These are phyloP conservation scores for Schlechtendalia chinensis DNA, from an alignment of 1,140 invertebrate species.

Conservation along the genomic window DNA sequence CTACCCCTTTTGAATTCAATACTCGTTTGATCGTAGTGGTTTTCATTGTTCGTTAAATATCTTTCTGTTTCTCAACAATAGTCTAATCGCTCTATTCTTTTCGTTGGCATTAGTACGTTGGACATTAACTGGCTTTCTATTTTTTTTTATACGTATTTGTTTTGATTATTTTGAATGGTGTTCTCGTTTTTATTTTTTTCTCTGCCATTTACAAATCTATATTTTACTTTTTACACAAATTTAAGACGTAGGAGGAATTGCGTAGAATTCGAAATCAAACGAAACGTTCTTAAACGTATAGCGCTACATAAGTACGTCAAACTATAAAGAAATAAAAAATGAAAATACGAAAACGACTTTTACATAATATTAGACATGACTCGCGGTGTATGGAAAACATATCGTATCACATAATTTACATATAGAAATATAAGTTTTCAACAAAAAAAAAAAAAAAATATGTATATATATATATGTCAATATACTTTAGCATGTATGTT, in stretches of 20 bases:
- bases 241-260: background rate
- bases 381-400: too few species aligned
- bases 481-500: too few species aligned
- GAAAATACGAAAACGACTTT: too few species aligned
- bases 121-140: background rate
- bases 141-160: background rate
- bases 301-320: background rate
- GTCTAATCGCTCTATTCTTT: background rate
- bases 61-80: background rate
- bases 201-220: background rate
- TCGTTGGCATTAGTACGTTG: too few species aligned
- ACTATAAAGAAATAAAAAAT: background rate
- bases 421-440: too few species aligned
- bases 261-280: background rate
- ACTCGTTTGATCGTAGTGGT: background rate
- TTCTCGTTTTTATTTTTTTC: background rate
- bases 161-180: background rate
- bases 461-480: too few species aligned
- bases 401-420: too few species aligned
- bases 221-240: background rate
- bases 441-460: too few species aligned
- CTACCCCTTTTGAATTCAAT: background rate
- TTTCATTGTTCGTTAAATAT: background rate
- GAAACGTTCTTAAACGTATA: background rate
- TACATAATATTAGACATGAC: too few species aligned